Conservation (phyloP, 1,140 invertebrate species). For the Pogonus chalceus region DNA sequence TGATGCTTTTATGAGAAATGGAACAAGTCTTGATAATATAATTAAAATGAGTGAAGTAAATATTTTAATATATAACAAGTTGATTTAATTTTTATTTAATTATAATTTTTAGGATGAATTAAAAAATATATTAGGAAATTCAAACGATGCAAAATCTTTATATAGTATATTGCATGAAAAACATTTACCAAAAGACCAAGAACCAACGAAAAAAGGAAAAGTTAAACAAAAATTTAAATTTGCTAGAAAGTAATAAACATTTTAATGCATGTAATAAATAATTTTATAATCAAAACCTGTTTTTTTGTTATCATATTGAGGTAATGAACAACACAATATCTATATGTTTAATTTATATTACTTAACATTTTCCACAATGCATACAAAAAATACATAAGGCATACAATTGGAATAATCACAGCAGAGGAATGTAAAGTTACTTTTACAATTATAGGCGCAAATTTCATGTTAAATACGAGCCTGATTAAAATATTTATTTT, state of each 20-base stretch:
- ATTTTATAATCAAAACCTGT: no score
- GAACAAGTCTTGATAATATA: conserved; percentile 60
- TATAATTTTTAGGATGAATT: conserved; percentile 26
- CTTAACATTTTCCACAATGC: no score
- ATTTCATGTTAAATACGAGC: no score
- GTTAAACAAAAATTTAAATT: conserved; percentile 1
- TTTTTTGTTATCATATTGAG: no score
- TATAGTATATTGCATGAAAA: conserved; percentile 27
- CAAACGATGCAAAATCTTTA: conserved; percentile 25
- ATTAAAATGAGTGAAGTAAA: conserved; percentile 45
- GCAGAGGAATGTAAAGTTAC: no score
- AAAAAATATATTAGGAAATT: conserved; percentile 27
- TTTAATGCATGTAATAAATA: no score
- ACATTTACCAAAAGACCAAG: conserved; percentile 16
- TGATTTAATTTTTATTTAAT: conserved; percentile 5
- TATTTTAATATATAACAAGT: background rate
- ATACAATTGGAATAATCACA: no score
- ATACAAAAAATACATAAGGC: no score
- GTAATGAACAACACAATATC: no score
- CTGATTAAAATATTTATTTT: no score
- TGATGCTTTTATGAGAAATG: conserved; percentile 64
- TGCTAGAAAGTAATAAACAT: background rate
- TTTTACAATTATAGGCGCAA: no score
- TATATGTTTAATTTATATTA: no score
- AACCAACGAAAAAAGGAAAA: background rate